A percentile compares a stretch with the other conserved stretches of the same genome.
Conservation (phyloP, 92 coral and sea anemone species). For the Blastomussa wellsi region DNA sequence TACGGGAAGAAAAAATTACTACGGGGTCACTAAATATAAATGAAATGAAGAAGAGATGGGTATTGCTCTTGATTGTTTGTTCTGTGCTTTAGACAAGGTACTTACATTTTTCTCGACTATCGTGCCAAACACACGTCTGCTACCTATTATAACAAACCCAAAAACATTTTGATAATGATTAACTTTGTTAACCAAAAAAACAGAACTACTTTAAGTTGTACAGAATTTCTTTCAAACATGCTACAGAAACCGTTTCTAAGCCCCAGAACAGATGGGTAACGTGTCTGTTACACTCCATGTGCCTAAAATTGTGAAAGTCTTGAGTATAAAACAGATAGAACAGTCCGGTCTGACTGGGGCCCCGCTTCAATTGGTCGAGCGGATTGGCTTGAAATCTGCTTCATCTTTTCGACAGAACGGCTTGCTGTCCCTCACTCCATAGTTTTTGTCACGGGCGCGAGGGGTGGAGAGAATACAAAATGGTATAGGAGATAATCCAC, state of each 20-base stretch:
- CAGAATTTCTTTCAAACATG: background rate
- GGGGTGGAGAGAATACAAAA: too few relatives aligned
- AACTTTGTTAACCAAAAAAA: background rate
- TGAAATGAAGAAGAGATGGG: background rate
- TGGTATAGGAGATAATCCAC: background rate
- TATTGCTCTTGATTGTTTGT: background rate
- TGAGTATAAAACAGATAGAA: too few relatives aligned
- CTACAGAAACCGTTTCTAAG: too few relatives aligned
- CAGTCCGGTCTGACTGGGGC: too few relatives aligned
- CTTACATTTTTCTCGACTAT: constrained; percentile 86
- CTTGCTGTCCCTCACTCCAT: too few relatives aligned
- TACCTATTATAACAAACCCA: constrained; percentile 52
- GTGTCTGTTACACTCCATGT: background rate
- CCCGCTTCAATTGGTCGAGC: too few relatives aligned
- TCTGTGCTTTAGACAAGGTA: background rate
- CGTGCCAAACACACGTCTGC: constrained; percentile 97
- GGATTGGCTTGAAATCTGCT: too few relatives aligned
- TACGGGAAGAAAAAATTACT: background rate
- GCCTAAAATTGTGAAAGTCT: too few relatives aligned
- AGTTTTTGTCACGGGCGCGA: too few relatives aligned
- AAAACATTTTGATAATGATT: background rate
- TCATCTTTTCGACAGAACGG: too few relatives aligned
- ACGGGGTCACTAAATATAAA: background rate
- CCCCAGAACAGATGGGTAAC: background rate
- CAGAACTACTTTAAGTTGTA: background rate